Percentiles rank a stretch among this genome's conserved stretches.
Evolutionary conservation across 2,797 vertebrate species (phyloP).

Genomic region (Propithecus deckenii): DNA sequence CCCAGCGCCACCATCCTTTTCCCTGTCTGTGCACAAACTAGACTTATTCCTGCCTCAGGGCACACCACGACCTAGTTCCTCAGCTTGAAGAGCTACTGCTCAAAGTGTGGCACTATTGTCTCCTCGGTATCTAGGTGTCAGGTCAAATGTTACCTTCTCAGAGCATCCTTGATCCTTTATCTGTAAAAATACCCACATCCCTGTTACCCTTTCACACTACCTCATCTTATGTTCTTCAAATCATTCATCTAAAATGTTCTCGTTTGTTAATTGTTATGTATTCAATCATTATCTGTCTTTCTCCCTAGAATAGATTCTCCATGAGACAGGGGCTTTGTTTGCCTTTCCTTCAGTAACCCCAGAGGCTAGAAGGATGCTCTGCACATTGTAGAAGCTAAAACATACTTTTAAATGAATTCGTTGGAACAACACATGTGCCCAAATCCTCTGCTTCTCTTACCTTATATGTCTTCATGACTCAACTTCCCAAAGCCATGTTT

Average conservation of each 20-base stretch:
- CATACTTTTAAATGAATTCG: background rate
- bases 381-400: background rate
- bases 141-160: background rate
- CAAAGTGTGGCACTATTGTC: background rate
- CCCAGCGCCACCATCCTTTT: too few species aligned
- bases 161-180: background rate
- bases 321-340: background rate
- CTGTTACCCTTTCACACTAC: background rate
- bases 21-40: background rate
- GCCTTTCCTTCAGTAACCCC: background rate
- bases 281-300: background rate
- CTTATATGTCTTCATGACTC: background rate
- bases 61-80: background rate
- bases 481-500: background rate
- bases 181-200: background rate
- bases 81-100: background rate
- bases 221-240: background rate
- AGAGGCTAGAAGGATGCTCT: background rate
- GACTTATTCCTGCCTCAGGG: background rate
- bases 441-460: background rate
- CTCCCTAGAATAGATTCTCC: background rate
- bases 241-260: background rate
- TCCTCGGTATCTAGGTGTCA: background rate
- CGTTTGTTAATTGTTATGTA: background rate
- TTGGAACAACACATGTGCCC: background rate